Base-by-base conservation (phyloP, 2,113 vertebrate genomes). In the Grallaria varia region DNA sequence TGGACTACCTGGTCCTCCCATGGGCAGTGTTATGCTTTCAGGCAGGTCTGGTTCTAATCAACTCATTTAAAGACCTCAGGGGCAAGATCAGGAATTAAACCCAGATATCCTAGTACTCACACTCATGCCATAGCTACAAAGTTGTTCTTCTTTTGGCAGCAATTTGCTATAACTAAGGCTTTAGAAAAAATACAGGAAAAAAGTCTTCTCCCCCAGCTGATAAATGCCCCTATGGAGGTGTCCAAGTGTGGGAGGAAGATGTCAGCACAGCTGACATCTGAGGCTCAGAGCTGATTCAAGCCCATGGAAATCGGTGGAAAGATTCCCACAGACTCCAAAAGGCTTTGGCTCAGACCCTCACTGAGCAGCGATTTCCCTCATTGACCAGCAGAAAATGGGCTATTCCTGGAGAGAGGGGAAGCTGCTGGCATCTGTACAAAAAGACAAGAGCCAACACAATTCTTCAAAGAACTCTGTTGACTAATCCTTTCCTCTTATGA, bases 371-470 rank as follows among this genome's bases (percentile, higher is more conserved):
- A 33, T 87, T 96, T 95, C 84, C 84, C 72, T 95, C 94, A 83
- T 20, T 93, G 80, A 80, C 78, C 40, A 53, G 60, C 35, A 93
- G 83, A 90, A 95, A 96, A 95, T 79, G 93, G 87, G 73, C 86
- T 86, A 2, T 87, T 92, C 89, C 87, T 90, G 56, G 55, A 94
- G 81, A 89, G 90, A 93, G 64, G 91, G 73, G 74, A 96, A 86
- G 90, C 90, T 94, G 89, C 68, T 96, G 95, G 95, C 94, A 86
- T 89, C 92, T 79, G 79, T 84, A 95, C 93, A 95, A 69, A 88
- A 89, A 91, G 60, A 63, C 75, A 90, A 93, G 71, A 78, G 91
- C 95, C 96, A 94, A 37, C 63, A 90, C 84, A 63, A n/a, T 85
- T 83, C 83, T 95, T 96, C 87, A 95, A 94, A 96, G 93, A 75